Percentiles rank a stretch among this genome's conserved stretches.
These are phyloP conservation scores for Xylocopa sonorina DNA, from an alignment of 1,140 invertebrate genomes.

Conservation along the genomic window DNA sequence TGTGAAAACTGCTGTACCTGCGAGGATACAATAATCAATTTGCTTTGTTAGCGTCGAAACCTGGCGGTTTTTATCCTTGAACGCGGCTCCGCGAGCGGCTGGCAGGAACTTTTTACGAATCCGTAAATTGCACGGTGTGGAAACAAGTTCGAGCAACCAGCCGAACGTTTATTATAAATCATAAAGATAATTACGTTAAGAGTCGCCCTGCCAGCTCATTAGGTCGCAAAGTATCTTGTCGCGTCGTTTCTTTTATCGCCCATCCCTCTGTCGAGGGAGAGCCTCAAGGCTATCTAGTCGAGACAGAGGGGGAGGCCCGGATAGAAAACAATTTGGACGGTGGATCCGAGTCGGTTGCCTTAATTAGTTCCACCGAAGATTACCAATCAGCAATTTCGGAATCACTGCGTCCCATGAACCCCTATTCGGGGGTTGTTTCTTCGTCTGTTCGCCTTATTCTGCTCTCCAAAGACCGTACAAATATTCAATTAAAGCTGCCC, in stretches of 20 bases:
- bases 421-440: no score
- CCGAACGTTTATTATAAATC: slow-evolving; percentile 56
- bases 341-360: slow-evolving; percentile 37
- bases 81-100: neutral
- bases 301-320: slow-evolving; percentile 7
- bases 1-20: no score
- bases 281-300: slow-evolving; percentile 61
- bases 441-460: neutral
- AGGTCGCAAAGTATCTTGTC: slow-evolving; percentile 55
- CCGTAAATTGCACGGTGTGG: neutral
- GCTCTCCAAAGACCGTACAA: neutral
- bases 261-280: neutral
- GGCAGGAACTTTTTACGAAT: neutral
- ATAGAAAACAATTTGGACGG: slow-evolving; percentile 65
- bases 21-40: no score
- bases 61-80: neutral
- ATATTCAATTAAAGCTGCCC: neutral
- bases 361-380: slow-evolving; percentile 61
- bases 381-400: slow-evolving; percentile 60
- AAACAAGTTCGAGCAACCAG: slow-evolving; percentile 14
- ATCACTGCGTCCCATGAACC: slow-evolving; percentile 48
- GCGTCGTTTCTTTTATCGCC: slow-evolving; percentile 36
- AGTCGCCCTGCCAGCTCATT: slow-evolving; percentile 53
- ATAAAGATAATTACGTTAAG: slow-evolving; percentile 64
- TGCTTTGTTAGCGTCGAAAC: neutral